These are phyloP conservation scores for Sarcophaga carnaria DNA, from an alignment of 2,888 invertebrate genomes.

Conservation along the genomic window DNA sequence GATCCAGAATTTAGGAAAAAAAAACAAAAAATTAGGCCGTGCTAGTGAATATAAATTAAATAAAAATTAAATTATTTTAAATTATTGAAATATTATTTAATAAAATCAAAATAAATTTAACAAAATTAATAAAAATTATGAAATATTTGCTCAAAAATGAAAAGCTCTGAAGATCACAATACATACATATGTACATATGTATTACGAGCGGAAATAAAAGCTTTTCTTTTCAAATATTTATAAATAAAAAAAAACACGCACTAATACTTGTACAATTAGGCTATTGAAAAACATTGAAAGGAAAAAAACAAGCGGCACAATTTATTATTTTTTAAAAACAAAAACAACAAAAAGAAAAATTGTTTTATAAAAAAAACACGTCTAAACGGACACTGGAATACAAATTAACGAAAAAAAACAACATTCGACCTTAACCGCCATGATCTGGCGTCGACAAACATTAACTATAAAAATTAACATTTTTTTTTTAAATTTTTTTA, in stretches of 20 bases:
- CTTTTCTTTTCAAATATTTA: constrained; percentile 33
- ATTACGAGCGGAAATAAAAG: constrained; percentile 54
- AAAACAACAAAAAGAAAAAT: background rate
- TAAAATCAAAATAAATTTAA: constrained; percentile 1
- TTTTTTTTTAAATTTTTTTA: constrained; percentile 43
- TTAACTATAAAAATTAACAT: constrained; percentile 2
- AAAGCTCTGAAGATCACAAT: constrained; percentile 50
- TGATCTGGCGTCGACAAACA: constrained; percentile 33
- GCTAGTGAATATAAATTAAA: constrained; percentile 44
- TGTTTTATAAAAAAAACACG: too few species aligned
- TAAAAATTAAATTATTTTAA: constrained; percentile 28
- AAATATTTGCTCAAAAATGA: constrained; percentile 35
- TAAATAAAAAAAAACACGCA: constrained; percentile 13
- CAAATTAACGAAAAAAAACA: background rate
- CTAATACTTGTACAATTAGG: background rate
- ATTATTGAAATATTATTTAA: constrained; percentile 28
- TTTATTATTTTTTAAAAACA: constrained; percentile 15
- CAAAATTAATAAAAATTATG: constrained; percentile 16
- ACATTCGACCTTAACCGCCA: constrained; percentile 2
- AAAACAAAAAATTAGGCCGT: background rate
- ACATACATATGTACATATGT: background rate
- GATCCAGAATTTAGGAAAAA: too few species aligned
- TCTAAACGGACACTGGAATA: constrained; percentile 18
- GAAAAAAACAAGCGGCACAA: constrained; percentile 16
- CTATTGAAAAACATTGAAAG: background rate